These are phyloP conservation scores for Clytia hemisphaerica DNA, from an alignment of 30 jellyfish, hydroid and myxozoan species.

Conservation along the genomic window DNA sequence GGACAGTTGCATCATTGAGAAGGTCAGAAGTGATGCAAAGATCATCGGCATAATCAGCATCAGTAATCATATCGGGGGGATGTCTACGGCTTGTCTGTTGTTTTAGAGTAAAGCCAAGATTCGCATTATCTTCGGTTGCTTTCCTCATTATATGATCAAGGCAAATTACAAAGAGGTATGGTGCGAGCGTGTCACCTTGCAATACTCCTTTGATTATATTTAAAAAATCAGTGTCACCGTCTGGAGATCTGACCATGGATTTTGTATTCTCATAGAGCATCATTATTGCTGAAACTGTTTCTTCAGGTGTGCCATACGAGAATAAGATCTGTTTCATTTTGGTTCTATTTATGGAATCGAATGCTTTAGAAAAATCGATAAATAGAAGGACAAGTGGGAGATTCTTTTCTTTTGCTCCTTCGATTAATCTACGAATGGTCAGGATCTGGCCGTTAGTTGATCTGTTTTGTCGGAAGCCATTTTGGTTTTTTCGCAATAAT, in stretches of 20 bases:
- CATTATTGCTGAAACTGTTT: constrained; percentile 13
- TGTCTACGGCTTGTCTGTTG: constrained; percentile 20
- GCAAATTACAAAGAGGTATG: constrained; percentile 21
- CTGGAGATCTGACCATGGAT: constrained; percentile 45
- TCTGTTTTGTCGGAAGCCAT: constrained; percentile 21
- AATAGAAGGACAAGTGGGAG: background rate
- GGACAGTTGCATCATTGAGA: background rate
- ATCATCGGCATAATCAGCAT: constrained; percentile 36
- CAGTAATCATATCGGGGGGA: constrained; percentile 33
- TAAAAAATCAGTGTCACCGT: constrained; percentile 27
- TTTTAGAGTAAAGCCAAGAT: constrained; percentile 10
- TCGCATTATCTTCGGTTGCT: background rate
- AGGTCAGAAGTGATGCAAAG: constrained; percentile 16
- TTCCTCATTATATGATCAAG: constrained; percentile 30
- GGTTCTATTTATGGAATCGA: constrained; percentile 21
- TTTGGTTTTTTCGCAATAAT: constrained; percentile 30
- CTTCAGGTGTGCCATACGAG: constrained; percentile 40
- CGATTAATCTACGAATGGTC: constrained; percentile 10
- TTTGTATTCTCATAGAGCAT: constrained; percentile 28
- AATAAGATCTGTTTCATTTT: constrained; percentile 22
- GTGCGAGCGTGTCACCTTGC: constrained; percentile 46
- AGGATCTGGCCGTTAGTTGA: constrained; percentile 22
- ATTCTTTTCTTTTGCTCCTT: constrained; percentile 1
- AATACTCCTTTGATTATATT: constrained; percentile 10
- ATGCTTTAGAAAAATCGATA: constrained; percentile 29